Evolutionary conservation across 2,113 vertebrate genomes (phyloP).

Genomic region (Nycticebus coucang): DNA sequence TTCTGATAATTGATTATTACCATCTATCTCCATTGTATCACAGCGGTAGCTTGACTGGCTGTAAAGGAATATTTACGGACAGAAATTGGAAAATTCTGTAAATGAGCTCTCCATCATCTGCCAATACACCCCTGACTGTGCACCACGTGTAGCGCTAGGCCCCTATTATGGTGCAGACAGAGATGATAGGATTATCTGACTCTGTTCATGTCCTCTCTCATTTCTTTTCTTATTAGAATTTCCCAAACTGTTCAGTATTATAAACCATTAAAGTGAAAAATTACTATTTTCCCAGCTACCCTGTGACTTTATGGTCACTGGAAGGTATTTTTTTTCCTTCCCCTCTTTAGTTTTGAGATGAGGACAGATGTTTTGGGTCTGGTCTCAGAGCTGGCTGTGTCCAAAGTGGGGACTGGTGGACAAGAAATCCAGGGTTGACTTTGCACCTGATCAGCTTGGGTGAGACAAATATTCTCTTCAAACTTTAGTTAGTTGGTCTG

Average conservation of each 20-base stretch:
- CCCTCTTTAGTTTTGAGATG: background rate
- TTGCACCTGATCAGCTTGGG: background rate
- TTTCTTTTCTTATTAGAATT: background rate
- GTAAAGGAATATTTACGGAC: background rate
- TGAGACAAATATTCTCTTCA: background rate
- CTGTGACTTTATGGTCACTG: background rate
- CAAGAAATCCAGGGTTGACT: background rate
- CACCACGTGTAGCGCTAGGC: background rate
- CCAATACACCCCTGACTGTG: background rate
- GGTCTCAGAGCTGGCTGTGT: background rate
- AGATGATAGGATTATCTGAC: background rate
- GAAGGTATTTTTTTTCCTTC: no score
- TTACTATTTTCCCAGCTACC: background rate
- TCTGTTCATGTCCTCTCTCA: background rate
- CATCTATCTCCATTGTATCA: background rate
- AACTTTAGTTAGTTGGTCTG: background rate
- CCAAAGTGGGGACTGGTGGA: background rate
- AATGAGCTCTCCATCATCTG: background rate
- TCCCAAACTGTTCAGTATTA: background rate
- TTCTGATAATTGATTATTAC: background rate
- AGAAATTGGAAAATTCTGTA: background rate
- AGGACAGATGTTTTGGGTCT: background rate
- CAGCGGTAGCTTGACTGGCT: background rate
- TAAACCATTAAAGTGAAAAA: background rate
- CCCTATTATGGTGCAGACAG: background rate